phyloP scores from a whole-genome alignment of 2,113 vertebrate genomes.

The Myiozetetes cayanensis region DNA sequence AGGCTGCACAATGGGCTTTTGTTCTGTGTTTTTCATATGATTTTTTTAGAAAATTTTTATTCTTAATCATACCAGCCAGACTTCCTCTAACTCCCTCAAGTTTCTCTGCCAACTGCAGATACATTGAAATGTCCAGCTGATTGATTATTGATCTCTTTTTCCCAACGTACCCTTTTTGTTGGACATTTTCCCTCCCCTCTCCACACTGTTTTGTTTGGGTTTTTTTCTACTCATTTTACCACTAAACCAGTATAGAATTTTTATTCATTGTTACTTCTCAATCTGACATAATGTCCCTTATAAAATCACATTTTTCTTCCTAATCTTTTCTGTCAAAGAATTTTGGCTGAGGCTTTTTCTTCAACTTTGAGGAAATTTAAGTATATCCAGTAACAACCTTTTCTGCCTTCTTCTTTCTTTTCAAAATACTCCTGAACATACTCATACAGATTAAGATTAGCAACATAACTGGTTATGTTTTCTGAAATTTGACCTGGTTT shows the following conservation, averaged over 20 bases:
- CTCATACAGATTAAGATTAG: not conserved
- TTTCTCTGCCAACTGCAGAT: not conserved
- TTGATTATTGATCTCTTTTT: not conserved
- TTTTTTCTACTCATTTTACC: not conserved
- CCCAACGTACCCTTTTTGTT: not conserved
- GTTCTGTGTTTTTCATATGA: not conserved
- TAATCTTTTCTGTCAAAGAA: not conserved
- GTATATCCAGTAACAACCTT: not conserved
- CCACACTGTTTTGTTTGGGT: too few species aligned
- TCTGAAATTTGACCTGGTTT: not conserved
- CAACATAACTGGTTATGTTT: not conserved
- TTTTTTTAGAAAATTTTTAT: not conserved
- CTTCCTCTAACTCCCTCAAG: not conserved
- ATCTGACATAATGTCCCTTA: not conserved
- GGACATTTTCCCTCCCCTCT: accelerated
- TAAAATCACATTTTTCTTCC: not conserved
- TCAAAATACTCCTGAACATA: not conserved
- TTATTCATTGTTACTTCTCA: not conserved
- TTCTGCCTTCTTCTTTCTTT: not conserved
- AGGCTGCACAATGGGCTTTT: not conserved
- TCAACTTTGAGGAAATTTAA: not conserved
- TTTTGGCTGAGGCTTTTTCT: not conserved
- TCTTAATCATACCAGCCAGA: not conserved
- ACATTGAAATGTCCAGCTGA: not conserved
- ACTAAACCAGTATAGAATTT: not conserved